Conservation (phyloP, 2,888 invertebrate species). For the Sisyra terminalis region DNA sequence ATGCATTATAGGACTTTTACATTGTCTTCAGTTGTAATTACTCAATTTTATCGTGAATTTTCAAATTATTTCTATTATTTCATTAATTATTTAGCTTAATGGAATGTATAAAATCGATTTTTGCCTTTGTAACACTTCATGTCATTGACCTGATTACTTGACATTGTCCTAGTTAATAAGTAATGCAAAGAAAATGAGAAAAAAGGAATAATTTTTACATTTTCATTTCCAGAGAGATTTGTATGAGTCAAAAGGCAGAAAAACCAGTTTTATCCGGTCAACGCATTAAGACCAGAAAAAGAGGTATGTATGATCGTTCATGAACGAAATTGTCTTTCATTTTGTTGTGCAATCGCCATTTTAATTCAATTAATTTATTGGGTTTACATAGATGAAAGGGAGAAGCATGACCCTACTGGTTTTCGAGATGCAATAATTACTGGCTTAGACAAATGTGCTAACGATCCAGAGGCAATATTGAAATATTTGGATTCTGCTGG, state of each 20-base stretch:
- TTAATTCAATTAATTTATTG: slow-evolving; percentile 2
- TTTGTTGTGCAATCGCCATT: neutral
- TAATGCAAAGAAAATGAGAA: too few species aligned
- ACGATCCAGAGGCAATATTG: slow-evolving; percentile 89
- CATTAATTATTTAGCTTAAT: neutral
- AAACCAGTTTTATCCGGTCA: slow-evolving; percentile 99
- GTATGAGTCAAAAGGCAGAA: slow-evolving; percentile 99
- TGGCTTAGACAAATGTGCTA: slow-evolving; percentile 87
- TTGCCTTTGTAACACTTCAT: neutral
- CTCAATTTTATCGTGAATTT: neutral
- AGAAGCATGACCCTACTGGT: slow-evolving; percentile 97
- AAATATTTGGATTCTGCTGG: slow-evolving; percentile 91
- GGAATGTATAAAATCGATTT: neutral
- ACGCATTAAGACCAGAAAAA: slow-evolving; percentile 99
- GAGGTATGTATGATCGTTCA: slow-evolving; percentile 48
- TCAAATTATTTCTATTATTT: neutral
- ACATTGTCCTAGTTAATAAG: slow-evolving; percentile 7
- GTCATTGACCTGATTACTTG: slow-evolving; percentile 8
- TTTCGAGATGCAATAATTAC: slow-evolving; percentile 94
- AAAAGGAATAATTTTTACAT: too few species aligned
- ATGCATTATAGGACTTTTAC: too few species aligned
- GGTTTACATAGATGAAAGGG: slow-evolving; percentile 78
- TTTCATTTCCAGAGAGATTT: slow-evolving; percentile 36
- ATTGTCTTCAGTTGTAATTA: neutral
- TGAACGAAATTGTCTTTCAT: slow-evolving; percentile 2